Evolutionary conservation across 2,797 vertebrate genomes (phyloP), one percentile per base, ranked within the genome.

Genomic region (Amblyopsis hoosieri): DNA sequence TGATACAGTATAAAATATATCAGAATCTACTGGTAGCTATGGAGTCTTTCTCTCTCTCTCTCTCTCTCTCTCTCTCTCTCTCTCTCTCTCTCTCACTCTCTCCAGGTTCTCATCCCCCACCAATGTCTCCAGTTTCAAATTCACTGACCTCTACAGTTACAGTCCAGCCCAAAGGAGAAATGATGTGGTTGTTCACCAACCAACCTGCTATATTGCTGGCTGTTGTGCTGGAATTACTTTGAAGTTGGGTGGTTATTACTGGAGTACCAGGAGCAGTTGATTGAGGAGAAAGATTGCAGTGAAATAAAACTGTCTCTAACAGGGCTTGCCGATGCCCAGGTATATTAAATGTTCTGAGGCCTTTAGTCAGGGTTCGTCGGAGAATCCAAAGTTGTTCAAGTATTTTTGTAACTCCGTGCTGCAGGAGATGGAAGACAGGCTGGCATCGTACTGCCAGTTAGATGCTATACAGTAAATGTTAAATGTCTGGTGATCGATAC

Each of bases 401-500:
- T 29, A 29, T 63, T 62, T 67, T 42, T 73, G 52, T 48, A 51
- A 61, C 50, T 51, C 54, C 55, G 76, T 65, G 14, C 71, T 50
- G 62, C 7, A 45, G 64, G 71, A 54, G 51, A 13, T 12, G 57
- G 53, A 48, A 68, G 54, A 63, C 72, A 71, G 68, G 65, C 55
- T 76, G 72, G 81, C 82, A 80, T 77, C 63, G 66, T 52, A 60
- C 68, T 65, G 64, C 71, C 66, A 57, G 75, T 15, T 10, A 53
- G 42, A 42, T 58, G 64, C 59, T 66, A 78, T 83, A 77, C 77
- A 80, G 77, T 80, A 85, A 84, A 84, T 78, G 85, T 75, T 80
- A 87, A 82, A 85, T 75, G 80, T 80, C 72, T 87, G 45, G 9
- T 53, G 84, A 86, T 91, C 89, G 46, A 89, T 90, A 81, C 17